These are phyloP conservation scores for Sclerurus mexicanus DNA, from an alignment of 2,113 vertebrate genomes.

Conservation along the genomic window DNA sequence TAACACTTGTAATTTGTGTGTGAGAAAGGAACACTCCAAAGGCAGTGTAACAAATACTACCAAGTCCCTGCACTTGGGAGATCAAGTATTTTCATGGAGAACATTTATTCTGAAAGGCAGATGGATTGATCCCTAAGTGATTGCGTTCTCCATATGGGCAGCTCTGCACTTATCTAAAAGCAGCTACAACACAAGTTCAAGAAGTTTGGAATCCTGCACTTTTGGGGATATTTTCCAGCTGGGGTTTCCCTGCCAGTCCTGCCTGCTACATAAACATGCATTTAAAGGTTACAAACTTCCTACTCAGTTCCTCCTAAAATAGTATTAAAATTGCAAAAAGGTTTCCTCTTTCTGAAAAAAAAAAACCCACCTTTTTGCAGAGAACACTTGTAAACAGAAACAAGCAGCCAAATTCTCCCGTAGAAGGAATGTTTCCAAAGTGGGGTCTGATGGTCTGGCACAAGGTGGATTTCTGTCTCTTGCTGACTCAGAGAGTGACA, in stretches of 20 bases:
- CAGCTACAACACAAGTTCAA: neutral
- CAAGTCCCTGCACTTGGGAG: neutral
- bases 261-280: neutral
- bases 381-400: neutral
- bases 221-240: neutral
- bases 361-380: neutral
- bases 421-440: neutral
- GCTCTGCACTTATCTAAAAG: neutral
- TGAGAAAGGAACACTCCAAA: neutral
- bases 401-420: neutral
- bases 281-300: neutral
- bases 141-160: neutral
- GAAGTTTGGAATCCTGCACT: neutral
- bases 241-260: neutral
- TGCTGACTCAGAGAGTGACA: neutral
- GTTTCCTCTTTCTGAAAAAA: neutral
- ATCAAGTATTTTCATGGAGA: neutral
- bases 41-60: neutral
- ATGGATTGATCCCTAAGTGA: neutral
- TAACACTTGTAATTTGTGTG: neutral
- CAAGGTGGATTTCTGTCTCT: neutral
- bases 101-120: neutral
- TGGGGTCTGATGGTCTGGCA: neutral
- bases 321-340: neutral
- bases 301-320: neutral